Base-by-base conservation (phyloP, 2,888 invertebrate genomes). In the Melikaiella ostensackeni region DNA sequence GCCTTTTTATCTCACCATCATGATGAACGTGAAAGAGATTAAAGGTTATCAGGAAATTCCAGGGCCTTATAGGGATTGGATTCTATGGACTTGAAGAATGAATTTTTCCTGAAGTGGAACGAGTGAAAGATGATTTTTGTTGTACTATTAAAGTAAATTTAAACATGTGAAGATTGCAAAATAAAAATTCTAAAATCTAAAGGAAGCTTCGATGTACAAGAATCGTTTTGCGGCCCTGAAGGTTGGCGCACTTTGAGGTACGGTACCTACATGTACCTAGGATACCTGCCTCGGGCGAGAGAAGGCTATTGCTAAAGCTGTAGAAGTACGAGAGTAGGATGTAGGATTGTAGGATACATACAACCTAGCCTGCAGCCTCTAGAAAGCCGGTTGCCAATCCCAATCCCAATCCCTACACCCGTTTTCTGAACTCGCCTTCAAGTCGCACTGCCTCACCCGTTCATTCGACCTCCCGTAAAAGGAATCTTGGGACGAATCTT, bases 301-400 rank as follows among this genome's bases (percentile, higher is more conserved):
- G 83, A 84, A 86, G 86, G 85, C 81, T 83, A 83, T 79, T 84
- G 82, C 79, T 77, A 64, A 64, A 64, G 63, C 11, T 35, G 50
- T 21, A 70, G 33, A 50, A 50, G 70, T 50, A 70, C 70, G 80
- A 84, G 83, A 81, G 80, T 82, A 80, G 82, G 82, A 81, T 80
- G 59, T 46, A 19, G 66, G 27, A 70, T 70, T 82, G 64, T 66
- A 42, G 66, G 46, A 70, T 70, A 50, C 50, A 80, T 77, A 83
- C 81, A 80, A 75, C 77, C 81, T 82, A 81, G 82, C n/a, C 9
- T 80, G 80, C 82, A 82, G 81, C 79, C 81, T 77, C 83, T 87
- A 86, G 88, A 88, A 87, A 89, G 89, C 90, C 89, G 87, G 89
- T 90, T 90, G 87, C 88, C 88, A 86, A 89, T 89, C 86, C 85